Conservation (phyloP, 2,797 vertebrate genomes). For the Macroramphosus scolopax region DNA sequence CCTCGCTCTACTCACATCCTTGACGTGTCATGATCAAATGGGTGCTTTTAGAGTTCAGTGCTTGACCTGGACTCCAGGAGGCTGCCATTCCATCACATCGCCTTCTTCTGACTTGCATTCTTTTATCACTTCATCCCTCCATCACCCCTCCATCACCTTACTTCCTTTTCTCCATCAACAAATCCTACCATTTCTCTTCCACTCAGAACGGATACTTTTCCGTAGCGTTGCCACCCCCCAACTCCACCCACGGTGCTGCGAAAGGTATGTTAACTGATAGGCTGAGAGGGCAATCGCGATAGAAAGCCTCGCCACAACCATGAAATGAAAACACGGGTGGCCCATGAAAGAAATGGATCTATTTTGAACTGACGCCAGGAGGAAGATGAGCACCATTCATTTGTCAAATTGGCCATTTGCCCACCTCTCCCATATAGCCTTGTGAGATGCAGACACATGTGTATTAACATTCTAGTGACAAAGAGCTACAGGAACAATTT, state of each 20-base stretch:
- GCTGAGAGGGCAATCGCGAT: constrained; percentile 38
- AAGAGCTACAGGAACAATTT: neutral
- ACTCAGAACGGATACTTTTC: constrained; percentile 49
- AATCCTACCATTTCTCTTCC: constrained; percentile 58
- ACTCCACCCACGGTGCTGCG: constrained; percentile 15
- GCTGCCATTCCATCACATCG: constrained; percentile 61
- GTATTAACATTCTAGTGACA: constrained; percentile 3
- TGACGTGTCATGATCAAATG: constrained; percentile 74
- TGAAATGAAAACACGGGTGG: constrained; percentile 61
- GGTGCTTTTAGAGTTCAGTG: constrained; percentile 71
- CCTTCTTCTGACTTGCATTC: constrained; percentile 43
- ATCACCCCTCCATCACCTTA: constrained; percentile 58
- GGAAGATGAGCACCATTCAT: constrained; percentile 31
- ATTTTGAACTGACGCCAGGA: constrained; percentile 39
- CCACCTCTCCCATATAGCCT: constrained; percentile 3
- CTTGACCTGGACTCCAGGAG: constrained; percentile 66
- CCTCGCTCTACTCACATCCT: constrained; percentile 54
- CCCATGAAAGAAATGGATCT: constrained; percentile 32
- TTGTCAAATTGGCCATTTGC: constrained; percentile 19
- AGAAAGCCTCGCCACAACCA: constrained; percentile 46
- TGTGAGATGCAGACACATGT: no score
- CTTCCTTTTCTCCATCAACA: constrained; percentile 60
- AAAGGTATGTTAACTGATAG: constrained; percentile 42
- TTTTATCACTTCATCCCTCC: constrained; percentile 59
- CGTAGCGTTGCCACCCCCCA: constrained; percentile 47